phyloP scores from a whole-genome alignment of 1,140 invertebrate genomes.

The Halesus radiatus region DNA sequence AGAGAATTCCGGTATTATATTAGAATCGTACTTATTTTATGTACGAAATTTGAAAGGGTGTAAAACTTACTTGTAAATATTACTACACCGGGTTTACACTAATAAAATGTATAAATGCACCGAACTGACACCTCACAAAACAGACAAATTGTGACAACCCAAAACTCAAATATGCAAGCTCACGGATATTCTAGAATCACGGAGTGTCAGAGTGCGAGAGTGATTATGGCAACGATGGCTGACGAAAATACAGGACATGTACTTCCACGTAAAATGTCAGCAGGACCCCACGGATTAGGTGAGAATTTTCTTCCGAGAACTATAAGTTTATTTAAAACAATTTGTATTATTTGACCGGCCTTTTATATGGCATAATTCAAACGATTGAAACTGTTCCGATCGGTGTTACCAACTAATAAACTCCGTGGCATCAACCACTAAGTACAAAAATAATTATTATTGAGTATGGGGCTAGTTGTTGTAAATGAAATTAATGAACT shows the following conservation, averaged over 20 bases:
- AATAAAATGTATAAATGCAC: constrained; percentile 12
- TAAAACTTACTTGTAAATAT: too few species aligned
- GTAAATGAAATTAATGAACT: too few species aligned
- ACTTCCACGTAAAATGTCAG: constrained; percentile 50
- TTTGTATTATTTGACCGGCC: too few species aligned
- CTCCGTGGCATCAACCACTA: neutral
- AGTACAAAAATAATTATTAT: too few species aligned
- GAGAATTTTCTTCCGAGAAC: constrained; percentile 38
- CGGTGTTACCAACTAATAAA: neutral
- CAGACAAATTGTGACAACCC: constrained; percentile 43
- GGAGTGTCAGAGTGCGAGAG: neutral
- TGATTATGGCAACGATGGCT: constrained; percentile 13
- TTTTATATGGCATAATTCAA: neutral
- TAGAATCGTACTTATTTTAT: too few species aligned
- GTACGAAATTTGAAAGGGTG: too few species aligned
- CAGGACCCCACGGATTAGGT: constrained; percentile 74
- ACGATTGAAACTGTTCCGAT: too few species aligned
- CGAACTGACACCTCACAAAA: constrained; percentile 40
- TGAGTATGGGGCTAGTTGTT: too few species aligned
- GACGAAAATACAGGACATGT: constrained; percentile 34
- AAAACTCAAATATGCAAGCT: constrained; percentile 65
- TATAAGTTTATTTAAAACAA: constrained; percentile 22
- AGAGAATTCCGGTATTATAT: too few species aligned
- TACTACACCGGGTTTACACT: neutral
- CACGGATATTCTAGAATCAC: constrained; percentile 58